Conservation (phyloP, 1,140 invertebrate species). For the Bombus terrestris region DNA sequence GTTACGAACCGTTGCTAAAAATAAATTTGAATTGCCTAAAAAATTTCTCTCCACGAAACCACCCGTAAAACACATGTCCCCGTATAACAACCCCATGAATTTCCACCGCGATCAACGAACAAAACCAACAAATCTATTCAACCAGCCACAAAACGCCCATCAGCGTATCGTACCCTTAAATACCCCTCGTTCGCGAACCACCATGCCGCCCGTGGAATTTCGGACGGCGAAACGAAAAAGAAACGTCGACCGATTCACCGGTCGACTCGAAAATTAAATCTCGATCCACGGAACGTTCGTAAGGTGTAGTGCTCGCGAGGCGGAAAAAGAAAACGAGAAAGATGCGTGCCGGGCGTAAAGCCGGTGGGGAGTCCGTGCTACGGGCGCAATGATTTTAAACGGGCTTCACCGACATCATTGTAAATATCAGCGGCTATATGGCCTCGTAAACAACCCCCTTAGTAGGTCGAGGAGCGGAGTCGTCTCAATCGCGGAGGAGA, state of each 20-base stretch:
- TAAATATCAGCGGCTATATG: slow-evolving; percentile 79
- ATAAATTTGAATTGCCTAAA: not conserved
- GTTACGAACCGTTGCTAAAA: not conserved
- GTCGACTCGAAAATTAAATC: slow-evolving; percentile 71
- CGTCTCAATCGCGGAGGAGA: slow-evolving; percentile 68
- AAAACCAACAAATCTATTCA: too few species aligned
- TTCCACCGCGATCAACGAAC: not conserved
- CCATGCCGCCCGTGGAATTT: not conserved
- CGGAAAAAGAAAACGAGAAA: slow-evolving; percentile 52
- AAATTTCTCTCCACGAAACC: too few species aligned
- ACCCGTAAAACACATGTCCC: too few species aligned
- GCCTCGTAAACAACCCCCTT: slow-evolving; percentile 77
- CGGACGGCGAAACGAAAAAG: not conserved
- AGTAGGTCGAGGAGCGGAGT: slow-evolving; percentile 62
- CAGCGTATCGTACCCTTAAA: not conserved
- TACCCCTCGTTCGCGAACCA: not conserved
- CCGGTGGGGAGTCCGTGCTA: slow-evolving; percentile 75
- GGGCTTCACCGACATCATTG: slow-evolving; percentile 77
- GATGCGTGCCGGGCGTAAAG: slow-evolving; percentile 77
- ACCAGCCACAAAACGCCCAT: not conserved
- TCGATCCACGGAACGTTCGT: slow-evolving; percentile 54
- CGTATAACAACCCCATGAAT: slow-evolving; percentile 7
- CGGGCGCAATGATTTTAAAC: slow-evolving; percentile 76
- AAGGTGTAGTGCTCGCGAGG: not conserved
- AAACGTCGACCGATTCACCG: not conserved